Percentiles rank a stretch among this genome's conserved stretches.
Evolutionary conservation across 1,140 invertebrate genomes (phyloP).

Genomic region (Ditylenchus dipsaci): DNA sequence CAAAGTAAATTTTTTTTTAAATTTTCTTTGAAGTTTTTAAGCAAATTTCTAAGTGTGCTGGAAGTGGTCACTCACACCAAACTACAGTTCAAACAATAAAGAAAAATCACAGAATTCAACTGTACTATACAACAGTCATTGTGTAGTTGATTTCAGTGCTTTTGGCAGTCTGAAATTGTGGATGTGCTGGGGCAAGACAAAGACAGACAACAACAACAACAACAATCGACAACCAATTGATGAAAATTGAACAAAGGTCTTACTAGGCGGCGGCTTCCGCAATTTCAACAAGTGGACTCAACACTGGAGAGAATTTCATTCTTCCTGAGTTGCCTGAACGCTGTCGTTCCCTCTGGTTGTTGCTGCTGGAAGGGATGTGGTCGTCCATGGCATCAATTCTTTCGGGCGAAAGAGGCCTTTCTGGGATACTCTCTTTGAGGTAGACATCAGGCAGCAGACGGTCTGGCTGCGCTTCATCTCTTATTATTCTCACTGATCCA

Average conservation of each 20-base stretch:
- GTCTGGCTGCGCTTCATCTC: conserved; percentile 53
- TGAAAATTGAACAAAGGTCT: background rate
- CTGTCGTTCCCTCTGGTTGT: conserved; percentile 29
- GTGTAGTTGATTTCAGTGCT: too few relatives aligned
- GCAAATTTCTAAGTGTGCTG: too few relatives aligned
- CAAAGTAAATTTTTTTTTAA: too few relatives aligned
- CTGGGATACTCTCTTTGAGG: conserved; percentile 51
- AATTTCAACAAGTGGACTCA: conserved; percentile 49
- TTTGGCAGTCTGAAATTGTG: too few relatives aligned
- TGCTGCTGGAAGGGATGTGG: background rate
- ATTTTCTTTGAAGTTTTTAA: too few relatives aligned
- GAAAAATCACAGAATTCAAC: too few relatives aligned
- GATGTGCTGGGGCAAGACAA: too few relatives aligned
- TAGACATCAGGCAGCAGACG: conserved; percentile 51
- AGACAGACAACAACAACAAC: too few relatives aligned
- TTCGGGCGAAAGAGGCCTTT: conserved; percentile 31
- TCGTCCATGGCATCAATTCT: conserved; percentile 38
- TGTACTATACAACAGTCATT: too few relatives aligned
- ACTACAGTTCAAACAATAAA: too few relatives aligned
- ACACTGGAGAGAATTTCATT: conserved; percentile 50
- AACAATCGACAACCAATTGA: too few relatives aligned
- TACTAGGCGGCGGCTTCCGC: conserved; percentile 48
- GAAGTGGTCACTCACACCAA: too few relatives aligned
- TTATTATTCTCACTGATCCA: conserved; percentile 49
- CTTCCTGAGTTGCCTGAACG: conserved; percentile 13